Base-by-base conservation (phyloP, 2,888 invertebrate species). In the Hoplodrina ambigua region DNA sequence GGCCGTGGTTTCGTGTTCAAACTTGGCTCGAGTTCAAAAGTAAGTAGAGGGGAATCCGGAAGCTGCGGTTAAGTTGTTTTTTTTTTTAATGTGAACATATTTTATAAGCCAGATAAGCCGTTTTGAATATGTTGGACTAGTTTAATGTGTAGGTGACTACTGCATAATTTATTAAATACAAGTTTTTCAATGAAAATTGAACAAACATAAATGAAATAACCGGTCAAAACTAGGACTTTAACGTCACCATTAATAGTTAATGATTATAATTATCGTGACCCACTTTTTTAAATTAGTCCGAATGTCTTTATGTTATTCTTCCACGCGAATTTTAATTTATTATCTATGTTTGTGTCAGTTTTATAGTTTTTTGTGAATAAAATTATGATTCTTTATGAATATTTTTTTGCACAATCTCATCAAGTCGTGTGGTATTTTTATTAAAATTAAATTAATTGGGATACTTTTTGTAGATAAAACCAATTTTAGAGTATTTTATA, bases 11-110 rank as follows among this genome's bases (percentile, higher is more conserved):
- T 54, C 37, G 30, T 17, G 75, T 62, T 75, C 53, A 75, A 75
- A 80, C 69, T 80, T 68, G 81, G 75, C 69, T 13, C 13, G 58
- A 33, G 68, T 75, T 80, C 81, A 75, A 75, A 80, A 59, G 54
- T 54, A 50, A 62, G 44, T 62, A 52, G 46, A 80, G 58, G 56
- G 19, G 11, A 60, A 63, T 57, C 33, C 52, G 55, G 75, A 67
- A 60, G n/a, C 50, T 54, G 49, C 44, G 44, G 60, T 53, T 44
- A 37, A 44, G 50, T 54, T 62, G 33, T 41, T 46, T 60, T 52
- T 54, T 46, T 53, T 44, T 58, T n/a, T n/a, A n/a, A 20, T 55
- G 20, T 8, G n/a, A 5, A 55, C 49, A 33, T 33, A 56, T 52
- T 65, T 53, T 46, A 53, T 41, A 72, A 10, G 49, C 17, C n/a